Evolutionary conservation across 2,113 vertebrate species (phyloP), one percentile per base, ranked within the genome.

Genomic region (Pomatorhinus ruficollis): DNA sequence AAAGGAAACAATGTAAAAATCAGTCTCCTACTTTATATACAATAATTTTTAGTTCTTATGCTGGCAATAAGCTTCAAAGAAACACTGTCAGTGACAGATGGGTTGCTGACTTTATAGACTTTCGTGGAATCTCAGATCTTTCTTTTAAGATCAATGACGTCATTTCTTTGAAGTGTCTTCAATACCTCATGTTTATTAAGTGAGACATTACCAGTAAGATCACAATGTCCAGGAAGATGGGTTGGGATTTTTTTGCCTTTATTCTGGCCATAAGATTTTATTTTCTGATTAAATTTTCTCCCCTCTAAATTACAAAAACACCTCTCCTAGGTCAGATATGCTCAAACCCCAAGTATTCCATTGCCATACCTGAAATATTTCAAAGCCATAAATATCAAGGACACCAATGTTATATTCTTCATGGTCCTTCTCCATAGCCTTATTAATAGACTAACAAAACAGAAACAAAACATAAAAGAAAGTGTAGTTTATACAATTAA

Each of bases 381-480:
- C 99, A 98, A 99, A 99, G 96, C 99, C 99, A 56, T 99, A 99
- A 97, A 99, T 99, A 95, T 99, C 99, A 88, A 99, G 97, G 71
- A 99, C 99, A 2, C 99, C 99, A 7, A 99, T 98, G 91, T 99
- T 99, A 72, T 99, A 98, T 85, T 99, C 99, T 96, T 99, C 98
- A 11, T 99, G 98, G 87, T 99, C 98, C 93, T 99, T 99, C 97
- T 99, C 98, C 98, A 99, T 98, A 45, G 99, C 99, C 96, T 99
- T 99, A 97, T 99, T 99, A 96, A 99, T 99, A 39, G 99, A 99
- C 99, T 99, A 97, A 91, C 94, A 97, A 91, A 88, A 68, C 22
- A 95, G 65, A 95, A 83, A 95, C 25, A 96, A 85, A 80, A 82
- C 6, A 18, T 60, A 84, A 95, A 86, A 30, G 6, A 18, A 76